Evolutionary conservation across 2,888 invertebrate genomes (phyloP), one percentile per base, ranked within the genome.

Genomic region (Mythimna impura): DNA sequence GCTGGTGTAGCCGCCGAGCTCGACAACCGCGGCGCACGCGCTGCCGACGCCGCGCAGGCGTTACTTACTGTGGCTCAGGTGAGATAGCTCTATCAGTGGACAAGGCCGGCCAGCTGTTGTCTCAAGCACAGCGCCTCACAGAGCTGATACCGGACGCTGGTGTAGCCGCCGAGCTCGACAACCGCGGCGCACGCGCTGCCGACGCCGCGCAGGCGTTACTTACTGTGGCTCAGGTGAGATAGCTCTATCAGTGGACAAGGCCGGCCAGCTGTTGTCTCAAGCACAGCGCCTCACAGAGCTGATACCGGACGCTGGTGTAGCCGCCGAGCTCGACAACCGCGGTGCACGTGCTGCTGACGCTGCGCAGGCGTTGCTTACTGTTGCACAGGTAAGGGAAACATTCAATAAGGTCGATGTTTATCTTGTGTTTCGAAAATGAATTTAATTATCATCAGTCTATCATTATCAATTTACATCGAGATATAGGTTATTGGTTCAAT

Each of bases 171-270:
- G 76, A 80, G 36, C 79, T 94, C 58, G 91, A 91, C 77, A 25
- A 40, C 0, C 66, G 75, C 7, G 90, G 90, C 0, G 87, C 86
- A 0, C 74, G 61, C 9, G 68, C 83, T 0, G 89, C 89, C 12
- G 90, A 86, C 3, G 89, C 88, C 3, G 89, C 91, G 14, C 88
- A 90, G 43, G 81, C 76, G 0, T 66, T 93, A 12, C 86, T 91
- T 0, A 82, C 83, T 10, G 81, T 86, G 1, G 87, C 87, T 9
- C 87, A 86, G 86, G 89, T 87, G 12, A 3, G 17, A 9, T 1
- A 47, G 17, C 14, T 14, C 14, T 25, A 25, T 25, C 25, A 25
- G 25, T 2, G 25, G 3, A 14, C 5, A 14, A 17, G 47, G 17
- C 6, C 47, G 47, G 17, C 5, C 17, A n/a, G 57, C 79, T 93